A percentile compares a stretch with the other conserved stretches of the same genome.
Evolutionary conservation across 2,113 vertebrate genomes (phyloP).

Genomic region (Polypterus senegalus): DNA sequence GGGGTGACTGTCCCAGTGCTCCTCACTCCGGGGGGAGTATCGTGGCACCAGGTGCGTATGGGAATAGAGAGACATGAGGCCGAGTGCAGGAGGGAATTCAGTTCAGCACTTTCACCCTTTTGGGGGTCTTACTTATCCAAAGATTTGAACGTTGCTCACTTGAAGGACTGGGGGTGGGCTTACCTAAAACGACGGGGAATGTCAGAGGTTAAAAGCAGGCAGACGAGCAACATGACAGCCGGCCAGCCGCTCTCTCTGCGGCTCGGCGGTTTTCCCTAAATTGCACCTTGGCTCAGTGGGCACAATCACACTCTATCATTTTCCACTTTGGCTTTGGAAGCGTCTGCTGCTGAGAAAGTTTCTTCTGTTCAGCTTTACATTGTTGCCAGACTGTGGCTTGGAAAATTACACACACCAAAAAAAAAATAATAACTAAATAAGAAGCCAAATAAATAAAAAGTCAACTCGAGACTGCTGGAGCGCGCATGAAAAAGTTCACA

Average conservation of each 20-base stretch:
- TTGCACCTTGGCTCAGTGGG: background rate
- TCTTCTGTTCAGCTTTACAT: background rate
- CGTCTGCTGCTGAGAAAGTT: background rate
- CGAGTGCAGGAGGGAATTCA: too few relatives aligned
- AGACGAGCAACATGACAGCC: too few relatives aligned
- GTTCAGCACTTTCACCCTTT: too few relatives aligned
- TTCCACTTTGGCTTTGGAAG: background rate
- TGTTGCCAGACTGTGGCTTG: slow-evolving; percentile 3
- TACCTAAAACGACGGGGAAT: too few relatives aligned
- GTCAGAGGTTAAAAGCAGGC: too few relatives aligned
- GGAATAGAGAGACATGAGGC: too few relatives aligned
- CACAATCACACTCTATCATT: slow-evolving; percentile 3
- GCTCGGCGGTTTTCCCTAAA: background rate
- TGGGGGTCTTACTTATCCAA: too few relatives aligned
- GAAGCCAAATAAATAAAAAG: slow-evolving; percentile 18
- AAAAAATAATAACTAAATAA: background rate
- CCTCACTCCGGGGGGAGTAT: too few relatives aligned
- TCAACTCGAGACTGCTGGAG: slow-evolving; percentile 30
- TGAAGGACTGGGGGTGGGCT: too few relatives aligned
- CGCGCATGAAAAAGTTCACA: slow-evolving; percentile 48
- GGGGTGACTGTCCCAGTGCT: too few relatives aligned
- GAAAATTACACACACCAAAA: background rate
- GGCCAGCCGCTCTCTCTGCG: background rate
- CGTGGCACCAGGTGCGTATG: too few relatives aligned
- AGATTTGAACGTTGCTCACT: too few relatives aligned